These are phyloP conservation scores for Tridacna gigas DNA, from an alignment of 2,888 invertebrate species.

Conservation along the genomic window DNA sequence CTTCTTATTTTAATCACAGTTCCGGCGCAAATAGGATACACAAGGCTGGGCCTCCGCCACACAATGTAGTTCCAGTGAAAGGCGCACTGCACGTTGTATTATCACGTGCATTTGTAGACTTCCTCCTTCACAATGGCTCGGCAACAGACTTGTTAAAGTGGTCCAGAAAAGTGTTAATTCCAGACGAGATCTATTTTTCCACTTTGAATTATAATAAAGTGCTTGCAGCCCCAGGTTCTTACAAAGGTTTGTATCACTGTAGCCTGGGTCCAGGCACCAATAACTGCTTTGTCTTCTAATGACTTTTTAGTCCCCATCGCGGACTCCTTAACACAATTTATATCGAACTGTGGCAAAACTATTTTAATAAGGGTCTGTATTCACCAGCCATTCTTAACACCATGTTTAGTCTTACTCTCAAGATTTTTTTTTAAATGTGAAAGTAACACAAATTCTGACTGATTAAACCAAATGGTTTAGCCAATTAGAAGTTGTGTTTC, in stretches of 20 bases:
- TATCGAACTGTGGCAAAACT: too few species aligned
- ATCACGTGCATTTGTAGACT: constrained; percentile 75
- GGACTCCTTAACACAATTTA: too few species aligned
- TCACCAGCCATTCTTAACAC: too few species aligned
- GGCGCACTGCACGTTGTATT: constrained; percentile 76
- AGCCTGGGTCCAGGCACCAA: not conserved
- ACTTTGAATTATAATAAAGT: constrained; percentile 77
- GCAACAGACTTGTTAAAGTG: constrained; percentile 72
- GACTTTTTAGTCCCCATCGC: not conserved
- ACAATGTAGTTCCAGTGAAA: constrained; percentile 65
- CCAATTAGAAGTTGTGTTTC: too few species aligned
- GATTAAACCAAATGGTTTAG: too few species aligned
- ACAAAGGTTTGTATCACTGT: constrained; percentile 64
- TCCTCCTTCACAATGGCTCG: constrained; percentile 68
- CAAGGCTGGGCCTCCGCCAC: constrained; percentile 51
- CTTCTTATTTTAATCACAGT: constrained; percentile 6
- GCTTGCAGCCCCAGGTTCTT: constrained; percentile 76
- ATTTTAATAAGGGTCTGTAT: too few species aligned
- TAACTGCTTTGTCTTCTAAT: not conserved
- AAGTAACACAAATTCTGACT: not conserved
- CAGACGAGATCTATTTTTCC: constrained; percentile 81
- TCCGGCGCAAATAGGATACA: constrained; percentile 35
- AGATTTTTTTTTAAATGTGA: too few species aligned
- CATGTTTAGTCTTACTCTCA: too few species aligned
- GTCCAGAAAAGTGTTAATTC: constrained; percentile 72